Base-by-base conservation (phyloP, 2,113 vertebrate genomes). In the Lonchura striata region DNA sequence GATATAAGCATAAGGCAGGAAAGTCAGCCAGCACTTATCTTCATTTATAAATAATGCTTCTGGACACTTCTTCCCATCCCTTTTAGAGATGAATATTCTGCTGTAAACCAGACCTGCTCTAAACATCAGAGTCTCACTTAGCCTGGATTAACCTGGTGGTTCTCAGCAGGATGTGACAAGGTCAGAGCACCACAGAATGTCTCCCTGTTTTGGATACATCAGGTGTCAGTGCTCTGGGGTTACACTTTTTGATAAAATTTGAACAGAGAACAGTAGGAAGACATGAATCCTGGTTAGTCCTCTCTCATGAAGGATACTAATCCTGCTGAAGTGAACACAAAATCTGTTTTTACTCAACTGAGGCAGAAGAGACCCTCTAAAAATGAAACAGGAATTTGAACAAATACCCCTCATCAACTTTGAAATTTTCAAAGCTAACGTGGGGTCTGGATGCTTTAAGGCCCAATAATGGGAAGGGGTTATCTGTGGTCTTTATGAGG, bases 1-100 rank as follows among this genome's bases (percentile, higher is more conserved):
- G 92, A 96, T 93, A 93, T 86, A 97, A 96, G 92, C 92, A 82
- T 37, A 95, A 95, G 70, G 80, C 90, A 80, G 79, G 82, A 84
- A 76, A 82, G 71, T 83, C 76, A 94, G 84, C 78, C 91, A 91
- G 76, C 64, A 33, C 90, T 92, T 97, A 97, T 97, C 86, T 95
- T 76, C 61, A 16, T 93, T 88, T 96, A 92, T 95, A 96, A 97
- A 96, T 93, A 97, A 96, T 0, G 19, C 82, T 94, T 95, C 92
- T 94, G 82, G 50, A 86, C 82, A 56, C 86, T 94, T 88, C 90
- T 94, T 83, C 79, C 76, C 79, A 91, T 82, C 61, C 37, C 42
- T 39, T 90, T 80, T 63, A 84, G 68, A 88, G 91, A 82, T 2
- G 2, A 76, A 86, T 95, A 64, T 80, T 95, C 78, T 90, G 71